Evolutionary conservation across 2,888 invertebrate species (phyloP), one percentile per base, ranked within the genome.

Genomic region (Saturnia japonica): DNA sequence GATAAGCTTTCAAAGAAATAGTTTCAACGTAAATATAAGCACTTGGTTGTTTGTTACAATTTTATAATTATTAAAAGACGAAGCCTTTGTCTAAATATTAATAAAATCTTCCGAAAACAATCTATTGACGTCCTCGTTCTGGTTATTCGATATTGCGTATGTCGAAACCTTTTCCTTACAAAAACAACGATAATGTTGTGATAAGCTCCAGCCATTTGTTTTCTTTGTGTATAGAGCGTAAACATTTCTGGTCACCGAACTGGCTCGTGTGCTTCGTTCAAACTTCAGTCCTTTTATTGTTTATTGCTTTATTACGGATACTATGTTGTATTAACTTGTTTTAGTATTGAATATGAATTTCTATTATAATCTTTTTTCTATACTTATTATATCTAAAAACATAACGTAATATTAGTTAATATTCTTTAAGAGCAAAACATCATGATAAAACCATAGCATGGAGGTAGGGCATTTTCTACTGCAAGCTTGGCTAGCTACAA

Each of bases 111-210:
- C 28, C 62, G 62, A 28, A 1, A 62, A 62, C 62, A 62, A 62
- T 40, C 40, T 19, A n/a, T 16, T 64, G 64, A 14, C 28, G 14
- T 25, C 2, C 57, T 64, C 40, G 64, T 25, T 40, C 40, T 64
- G 40, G 64, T 40, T 64, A 64, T 64, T 64, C 64, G 64, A 64
- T 64, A 64, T n/a, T 40, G 64, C 40, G 8, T n/a, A 64, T 40
- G 40, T n/a, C 40, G 40, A 40, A 64, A 64, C 71, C 72, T 75
- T 79, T 78, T 76, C 78, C 77, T 77, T 75, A 77, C 74, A 75
- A 83, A 76, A 84, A 83, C 78, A 82, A 34, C 45, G 74, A 72
- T 76, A 40, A 73, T 81, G 77, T 80, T 83, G 75, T 80, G 74
- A 77, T 79, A 80, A 76, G 74, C 74, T 75, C 70, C 34, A 73